Evolutionary conservation across 2,113 vertebrate species (phyloP).

Genomic region (Argyrosomus japonicus): DNA sequence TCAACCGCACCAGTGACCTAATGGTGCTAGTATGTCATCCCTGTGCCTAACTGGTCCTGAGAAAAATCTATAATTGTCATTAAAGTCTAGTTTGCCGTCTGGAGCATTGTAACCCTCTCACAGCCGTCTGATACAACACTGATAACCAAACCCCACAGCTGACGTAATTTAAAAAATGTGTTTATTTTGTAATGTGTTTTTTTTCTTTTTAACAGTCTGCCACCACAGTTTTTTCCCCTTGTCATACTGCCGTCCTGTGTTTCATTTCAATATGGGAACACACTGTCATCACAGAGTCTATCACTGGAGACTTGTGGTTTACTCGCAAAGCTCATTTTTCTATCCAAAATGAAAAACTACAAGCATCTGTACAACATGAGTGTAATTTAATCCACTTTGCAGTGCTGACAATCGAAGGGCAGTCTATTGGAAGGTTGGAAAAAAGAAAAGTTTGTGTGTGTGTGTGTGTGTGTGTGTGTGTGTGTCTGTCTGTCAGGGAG

Average conservation of each 20-base stretch:
- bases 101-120: constrained; percentile 18
- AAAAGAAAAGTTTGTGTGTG: constrained; percentile 48
- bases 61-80: constrained; percentile 65
- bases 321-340: constrained; percentile 76
- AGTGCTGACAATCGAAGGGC: constrained; percentile 84
- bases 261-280: constrained; percentile 32
- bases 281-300: constrained; percentile 27
- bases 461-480: constrained; percentile 28
- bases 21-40: constrained; percentile 69
- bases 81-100: constrained; percentile 61
- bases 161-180: not conserved
- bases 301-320: constrained; percentile 75
- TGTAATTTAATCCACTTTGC: constrained; percentile 88
- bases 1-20: constrained; percentile 45
- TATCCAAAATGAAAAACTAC: constrained; percentile 74
- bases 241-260: not conserved
- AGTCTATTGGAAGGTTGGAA: constrained; percentile 78
- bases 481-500: constrained; percentile 17
- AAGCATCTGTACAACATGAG: constrained; percentile 82
- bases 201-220: not conserved
- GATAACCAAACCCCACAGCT: not conserved
- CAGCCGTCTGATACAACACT: not conserved
- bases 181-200: not conserved
- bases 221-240: not conserved
- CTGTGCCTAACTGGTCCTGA: constrained; percentile 42